phyloP scores from a whole-genome alignment of 1,140 invertebrate species.

The Cotesia vestalis region DNA sequence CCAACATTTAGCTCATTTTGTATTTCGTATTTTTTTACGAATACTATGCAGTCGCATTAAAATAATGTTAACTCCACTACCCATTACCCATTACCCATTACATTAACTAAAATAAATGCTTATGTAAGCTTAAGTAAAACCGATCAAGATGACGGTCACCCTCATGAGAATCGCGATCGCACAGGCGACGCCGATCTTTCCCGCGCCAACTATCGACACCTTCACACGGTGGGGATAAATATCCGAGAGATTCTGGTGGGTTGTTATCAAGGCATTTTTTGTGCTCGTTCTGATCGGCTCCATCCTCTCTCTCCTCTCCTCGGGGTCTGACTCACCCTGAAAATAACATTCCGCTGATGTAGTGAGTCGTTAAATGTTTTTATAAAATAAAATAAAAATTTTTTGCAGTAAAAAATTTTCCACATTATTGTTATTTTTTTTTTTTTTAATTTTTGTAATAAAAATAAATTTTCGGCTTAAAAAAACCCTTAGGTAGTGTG shows the following conservation, averaged over 20 bases:
- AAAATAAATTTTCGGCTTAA: too few species aligned
- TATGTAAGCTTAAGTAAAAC: background rate
- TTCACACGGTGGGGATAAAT: conserved; percentile 52
- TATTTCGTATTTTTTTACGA: background rate
- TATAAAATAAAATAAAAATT: too few species aligned
- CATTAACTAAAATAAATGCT: background rate
- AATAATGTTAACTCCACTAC: background rate
- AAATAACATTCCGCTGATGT: too few species aligned
- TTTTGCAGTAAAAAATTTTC: too few species aligned
- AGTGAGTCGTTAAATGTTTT: too few species aligned
- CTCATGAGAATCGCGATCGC: conserved; percentile 56
- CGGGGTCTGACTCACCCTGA: too few species aligned
- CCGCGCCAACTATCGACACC: conserved; percentile 54
- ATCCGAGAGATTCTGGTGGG: conserved; percentile 49
- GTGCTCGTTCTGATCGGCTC: conserved; percentile 47
- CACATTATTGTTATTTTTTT: too few species aligned
- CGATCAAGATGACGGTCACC: conserved; percentile 33
- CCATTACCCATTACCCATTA: background rate
- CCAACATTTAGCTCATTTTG: background rate
- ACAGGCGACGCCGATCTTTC: conserved; percentile 55
- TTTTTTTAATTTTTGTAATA: too few species aligned
- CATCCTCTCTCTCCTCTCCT: background rate
- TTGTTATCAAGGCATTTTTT: conserved; percentile 57
- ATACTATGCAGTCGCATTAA: background rate
- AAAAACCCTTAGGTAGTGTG: too few species aligned